Evolutionary conservation across 2,888 invertebrate species (phyloP).

Genomic region (Stenichneumon culpator): DNA sequence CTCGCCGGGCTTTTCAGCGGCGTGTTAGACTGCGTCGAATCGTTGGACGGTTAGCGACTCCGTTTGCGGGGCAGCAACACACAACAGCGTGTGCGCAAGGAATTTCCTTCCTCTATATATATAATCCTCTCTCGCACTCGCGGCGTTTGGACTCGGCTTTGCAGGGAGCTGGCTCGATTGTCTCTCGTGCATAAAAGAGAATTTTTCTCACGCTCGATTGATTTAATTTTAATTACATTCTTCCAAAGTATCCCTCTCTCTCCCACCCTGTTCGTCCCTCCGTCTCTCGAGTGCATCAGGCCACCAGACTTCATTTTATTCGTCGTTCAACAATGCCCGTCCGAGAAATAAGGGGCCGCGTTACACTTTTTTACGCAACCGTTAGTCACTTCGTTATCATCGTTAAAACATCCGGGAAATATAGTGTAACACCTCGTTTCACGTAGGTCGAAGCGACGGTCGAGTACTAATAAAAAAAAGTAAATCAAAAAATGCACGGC

Average conservation of each 20-base stretch:
- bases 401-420: not conserved
- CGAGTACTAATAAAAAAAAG: not conserved
- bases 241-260: conserved; percentile 36
- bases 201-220: conserved; percentile 69
- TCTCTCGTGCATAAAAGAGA: conserved; percentile 55
- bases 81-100: conserved; percentile 23
- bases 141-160: conserved; percentile 10
- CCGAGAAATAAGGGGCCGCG: conserved; percentile 21
- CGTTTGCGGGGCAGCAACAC: conserved; percentile 30
- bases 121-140: conserved; percentile 35
- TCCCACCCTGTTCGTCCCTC: not conserved
- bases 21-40: conserved; percentile 44
- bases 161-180: conserved; percentile 50
- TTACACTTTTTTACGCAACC: conserved; percentile 40
- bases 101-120: conserved; percentile 57
- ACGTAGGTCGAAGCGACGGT: not conserved
- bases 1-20: conserved; percentile 2
- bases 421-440: not conserved
- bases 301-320: conserved; percentile 33
- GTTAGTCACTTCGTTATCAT: conserved; percentile 30
- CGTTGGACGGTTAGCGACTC: conserved; percentile 50
- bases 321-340: conserved; percentile 28
- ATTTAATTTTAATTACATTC: conserved; percentile 68
- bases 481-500: not conserved
- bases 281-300: conserved; percentile 23